Evolutionary conservation across 2,797 vertebrate species (phyloP), one percentile per base, ranked within the genome.

Genomic region (Pantherophis vulpinus): DNA sequence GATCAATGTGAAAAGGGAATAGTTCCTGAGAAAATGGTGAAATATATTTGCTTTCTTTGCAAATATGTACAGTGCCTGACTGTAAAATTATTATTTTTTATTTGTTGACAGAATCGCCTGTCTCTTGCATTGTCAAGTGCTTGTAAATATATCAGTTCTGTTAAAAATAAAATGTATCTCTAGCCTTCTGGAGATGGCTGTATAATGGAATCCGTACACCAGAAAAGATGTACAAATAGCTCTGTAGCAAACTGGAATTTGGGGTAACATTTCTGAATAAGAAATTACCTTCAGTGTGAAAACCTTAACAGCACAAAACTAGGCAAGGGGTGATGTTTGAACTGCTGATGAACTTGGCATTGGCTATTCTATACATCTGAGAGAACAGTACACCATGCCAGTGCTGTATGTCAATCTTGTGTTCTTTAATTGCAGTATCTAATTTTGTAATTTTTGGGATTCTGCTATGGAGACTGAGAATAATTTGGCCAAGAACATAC

Each of bases 81-180:
- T 90, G 79, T 94, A 63, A 89, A 94, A 89, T 95, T 94, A 90
- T 90, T 37, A 70, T n/a, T 94, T 94, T 89, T 91, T 96, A 95
- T 94, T 94, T 95, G 93, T 95, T 91, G 94, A 96, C 58, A 96
- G 91, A 94, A 92, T 93, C 66, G 86, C 94, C 94, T 88, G 83
- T 95, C 86, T 94, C 55, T 95, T 94, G 94, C 94, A 25, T 56
- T 96, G 94, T 96, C 91, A 93, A 95, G 89, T 96, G 89, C 95
- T 98, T 51, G 96, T 98, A 98, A 96, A 97, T 97, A 98, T 89
- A 98, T 89, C 89, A 93, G 95, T 95, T 95, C 89, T 95, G 83
- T 94, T 94, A 97, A 87, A 66, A 91, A 95, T 94, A 94, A 98
- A 98, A 95, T 90, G 96, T 83, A 94, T 60, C 87, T 91, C 88